Base-by-base conservation (phyloP, 1,140 invertebrate species). In the Phocides pigmalion region DNA sequence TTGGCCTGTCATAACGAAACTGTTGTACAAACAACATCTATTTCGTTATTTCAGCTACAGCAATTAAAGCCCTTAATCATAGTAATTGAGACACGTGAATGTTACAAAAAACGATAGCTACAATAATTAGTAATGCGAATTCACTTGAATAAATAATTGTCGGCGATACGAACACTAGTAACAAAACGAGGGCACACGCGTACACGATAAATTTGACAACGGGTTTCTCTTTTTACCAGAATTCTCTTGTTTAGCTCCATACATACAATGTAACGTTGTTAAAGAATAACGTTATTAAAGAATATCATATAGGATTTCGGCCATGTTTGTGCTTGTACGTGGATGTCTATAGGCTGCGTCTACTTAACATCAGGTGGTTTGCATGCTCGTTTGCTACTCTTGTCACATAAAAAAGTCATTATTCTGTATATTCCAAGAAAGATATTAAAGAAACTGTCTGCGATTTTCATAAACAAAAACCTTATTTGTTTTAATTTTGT, bases 71-170 rank as follows among this genome's bases (percentile, higher is more conserved):
- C 42, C 54, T 46, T 59, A 59, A 59, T 59, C 20, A 46, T 32
- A 47, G 14, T 25, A 59, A 59, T 59, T 59, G 47, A 59, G 41
- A 59, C 54, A 61, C 37, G 37, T 47, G 54, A 46, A 59, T 61
- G 28, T 47, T 47, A 61, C 42, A 61, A 61, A 61, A 61, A 49
- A 61, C 58, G 58, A 61, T 49, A 59, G 44, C 58, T 61, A 37
- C 58, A 49, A 64, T 25, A 54, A 69, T 61, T 49, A 61, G 28
- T 50, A 50, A 69, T 64, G 68, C 62, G 50, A 61, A 76, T 67
- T 61, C 70, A 71, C 64, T 72, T 73, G 64, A 54, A 75, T 71
- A 81, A 81, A 75, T 74, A 72, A 68, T 67, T 72, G 70, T 17
- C 62, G 49, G 66, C 58, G 58, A 62, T 62, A 77, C 72, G 68